A percentile compares a stretch with the other conserved stretches of the same genome.
phyloP scores from a whole-genome alignment of 2,888 invertebrate genomes.

The Cremastobaeus sp. region DNA sequence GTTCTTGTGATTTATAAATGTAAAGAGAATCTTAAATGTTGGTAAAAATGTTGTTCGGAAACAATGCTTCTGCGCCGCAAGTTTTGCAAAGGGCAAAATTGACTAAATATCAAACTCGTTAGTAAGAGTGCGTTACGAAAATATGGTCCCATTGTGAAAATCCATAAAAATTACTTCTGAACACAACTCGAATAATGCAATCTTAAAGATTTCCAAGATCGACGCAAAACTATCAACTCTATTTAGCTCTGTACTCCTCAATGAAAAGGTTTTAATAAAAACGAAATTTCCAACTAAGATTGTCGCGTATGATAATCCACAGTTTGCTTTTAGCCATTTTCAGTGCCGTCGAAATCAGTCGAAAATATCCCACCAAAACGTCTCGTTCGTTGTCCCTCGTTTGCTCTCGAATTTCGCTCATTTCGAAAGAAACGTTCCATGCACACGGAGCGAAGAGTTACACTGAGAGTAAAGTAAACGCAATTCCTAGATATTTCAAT shows the following conservation, averaged over 20 bases:
- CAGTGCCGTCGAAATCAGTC: too few species aligned
- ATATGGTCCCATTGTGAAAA: conserved; percentile 41
- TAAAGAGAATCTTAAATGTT: neutral
- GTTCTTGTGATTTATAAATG: neutral
- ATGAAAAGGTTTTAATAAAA: too few species aligned
- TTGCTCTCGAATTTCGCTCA: conserved; percentile 8
- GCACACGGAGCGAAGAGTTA: neutral
- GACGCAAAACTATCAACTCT: too few species aligned
- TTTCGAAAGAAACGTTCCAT: conserved; percentile 1
- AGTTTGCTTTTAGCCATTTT: too few species aligned
- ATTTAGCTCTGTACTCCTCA: too few species aligned
- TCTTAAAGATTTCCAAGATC: conserved; percentile 2
- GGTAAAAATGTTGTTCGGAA: conserved; percentile 19
- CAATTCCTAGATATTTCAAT: conserved; percentile 21
- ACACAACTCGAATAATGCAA: neutral
- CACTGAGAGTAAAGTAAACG: neutral
- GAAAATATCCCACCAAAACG: too few species aligned
- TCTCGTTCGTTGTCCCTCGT: conserved; percentile 41
- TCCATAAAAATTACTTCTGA: neutral
- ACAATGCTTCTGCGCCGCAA: neutral
- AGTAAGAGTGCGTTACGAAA: conserved; percentile 19
- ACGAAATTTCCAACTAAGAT: too few species aligned
- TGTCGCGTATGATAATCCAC: conserved; percentile 38
- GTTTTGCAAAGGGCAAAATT: neutral
- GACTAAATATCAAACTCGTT: conserved; percentile 26